phyloP scores from a whole-genome alignment of 1,140 invertebrate species.

The Anastrepha ludens region DNA sequence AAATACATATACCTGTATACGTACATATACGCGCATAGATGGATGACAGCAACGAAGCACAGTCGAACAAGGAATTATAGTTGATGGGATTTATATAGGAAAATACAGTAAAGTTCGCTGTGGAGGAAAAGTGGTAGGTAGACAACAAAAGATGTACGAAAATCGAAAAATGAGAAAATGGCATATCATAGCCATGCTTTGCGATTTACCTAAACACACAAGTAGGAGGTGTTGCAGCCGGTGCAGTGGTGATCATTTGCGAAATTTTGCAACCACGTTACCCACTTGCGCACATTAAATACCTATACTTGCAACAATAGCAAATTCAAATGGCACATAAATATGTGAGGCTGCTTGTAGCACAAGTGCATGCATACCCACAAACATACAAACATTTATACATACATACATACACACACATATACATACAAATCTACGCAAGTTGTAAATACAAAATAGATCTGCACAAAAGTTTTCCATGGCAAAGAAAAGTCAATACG shows the following conservation, averaged over 20 bases:
- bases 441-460: neutral
- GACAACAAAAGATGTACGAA: neutral
- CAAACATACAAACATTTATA: too few relatives aligned
- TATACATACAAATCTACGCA: neutral
- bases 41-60: too few relatives aligned
- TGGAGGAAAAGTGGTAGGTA: neutral
- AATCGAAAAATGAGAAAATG: neutral
- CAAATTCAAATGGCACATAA: too few relatives aligned
- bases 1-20: too few relatives aligned
- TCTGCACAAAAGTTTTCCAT: constrained; percentile 3
- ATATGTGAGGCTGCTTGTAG: too few relatives aligned
- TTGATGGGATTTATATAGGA: neutral
- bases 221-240: neutral
- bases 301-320: too few relatives aligned
- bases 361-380: too few relatives aligned
- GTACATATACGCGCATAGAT: too few relatives aligned
- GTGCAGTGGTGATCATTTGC: neutral
- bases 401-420: too few relatives aligned
- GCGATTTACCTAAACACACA: neutral
- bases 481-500: constrained; percentile 14
- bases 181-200: neutral
- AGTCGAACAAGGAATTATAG: neutral
- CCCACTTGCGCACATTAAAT: neutral
- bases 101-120: neutral
- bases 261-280: neutral